These are phyloP conservation scores for Ardeotis arabs DNA, from an alignment of 2,113 vertebrate species.

Conservation along the genomic window DNA sequence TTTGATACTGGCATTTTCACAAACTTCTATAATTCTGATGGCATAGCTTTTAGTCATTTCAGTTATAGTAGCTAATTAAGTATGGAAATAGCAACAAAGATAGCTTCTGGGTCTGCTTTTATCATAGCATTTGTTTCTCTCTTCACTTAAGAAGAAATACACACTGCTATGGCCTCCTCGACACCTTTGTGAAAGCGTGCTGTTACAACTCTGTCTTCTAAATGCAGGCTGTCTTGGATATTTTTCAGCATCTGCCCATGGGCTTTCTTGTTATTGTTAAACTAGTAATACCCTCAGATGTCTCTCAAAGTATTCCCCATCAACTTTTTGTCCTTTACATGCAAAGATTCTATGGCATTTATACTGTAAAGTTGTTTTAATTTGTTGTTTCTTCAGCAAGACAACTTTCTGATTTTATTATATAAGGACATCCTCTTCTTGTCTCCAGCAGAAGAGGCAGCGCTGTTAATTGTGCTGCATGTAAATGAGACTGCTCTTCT, in stretches of 20 bases:
- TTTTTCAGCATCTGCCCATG: not conserved
- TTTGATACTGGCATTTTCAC: not conserved
- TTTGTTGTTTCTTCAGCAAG: not conserved
- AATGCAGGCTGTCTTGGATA: not conserved
- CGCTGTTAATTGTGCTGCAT: not conserved
- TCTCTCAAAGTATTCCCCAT: not conserved
- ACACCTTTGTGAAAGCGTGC: not conserved
- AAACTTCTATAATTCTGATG: not conserved
- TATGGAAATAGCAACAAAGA: not conserved
- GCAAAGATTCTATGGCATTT: not conserved
- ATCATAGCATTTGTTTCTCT: not conserved
- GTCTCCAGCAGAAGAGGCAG: not conserved
- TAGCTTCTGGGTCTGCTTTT: not conserved
- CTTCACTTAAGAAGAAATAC: not conserved
- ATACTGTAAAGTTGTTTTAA: not conserved
- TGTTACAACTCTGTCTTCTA: not conserved
- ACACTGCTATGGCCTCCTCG: not conserved
- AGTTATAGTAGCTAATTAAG: not conserved
- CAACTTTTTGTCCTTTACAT: not conserved
- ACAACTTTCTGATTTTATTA: not conserved
- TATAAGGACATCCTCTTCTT: not conserved
- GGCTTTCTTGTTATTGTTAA: not conserved
- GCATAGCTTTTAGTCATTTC: not conserved
- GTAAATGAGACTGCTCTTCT: not conserved
- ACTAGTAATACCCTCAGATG: not conserved